Evolutionary conservation across 2,888 invertebrate species (phyloP).

Genomic region (Dicranocentrus wangi): DNA sequence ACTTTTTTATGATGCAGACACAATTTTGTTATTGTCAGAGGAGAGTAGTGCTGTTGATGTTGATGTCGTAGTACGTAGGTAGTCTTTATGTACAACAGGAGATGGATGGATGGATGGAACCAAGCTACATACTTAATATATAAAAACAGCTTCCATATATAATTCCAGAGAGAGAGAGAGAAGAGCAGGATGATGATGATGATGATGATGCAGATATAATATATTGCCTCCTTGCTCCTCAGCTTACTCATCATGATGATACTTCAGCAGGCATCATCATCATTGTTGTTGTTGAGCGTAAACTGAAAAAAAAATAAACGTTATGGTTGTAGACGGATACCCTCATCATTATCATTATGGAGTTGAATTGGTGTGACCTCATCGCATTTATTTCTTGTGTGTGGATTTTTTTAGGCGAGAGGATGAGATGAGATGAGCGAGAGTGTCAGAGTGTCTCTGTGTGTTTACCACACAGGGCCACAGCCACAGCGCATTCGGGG

Average conservation of each 20-base stretch:
- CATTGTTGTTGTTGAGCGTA: slow-evolving; percentile 44
- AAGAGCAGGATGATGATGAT: slow-evolving; percentile 7
- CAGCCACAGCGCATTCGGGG: too few species aligned
- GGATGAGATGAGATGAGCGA: background rate
- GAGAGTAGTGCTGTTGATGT: too few species aligned
- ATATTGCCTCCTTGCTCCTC: background rate
- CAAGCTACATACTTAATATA: too few species aligned
- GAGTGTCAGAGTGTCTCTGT: too few species aligned
- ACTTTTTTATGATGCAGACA: background rate
- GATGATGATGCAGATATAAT: slow-evolving; percentile 26
- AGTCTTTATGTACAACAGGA: too few species aligned
- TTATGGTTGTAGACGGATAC: slow-evolving; percentile 30
- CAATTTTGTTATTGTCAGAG: slow-evolving; percentile 21
- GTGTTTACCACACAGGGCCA: too few species aligned
- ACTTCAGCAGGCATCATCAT: slow-evolving; percentile 7
- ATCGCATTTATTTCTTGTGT: slow-evolving; percentile 46
- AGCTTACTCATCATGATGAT: background rate
- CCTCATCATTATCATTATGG: slow-evolving; percentile 56
- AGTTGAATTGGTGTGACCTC: slow-evolving; percentile 57
- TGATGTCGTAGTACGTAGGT: background rate
- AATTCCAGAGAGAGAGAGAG: background rate
- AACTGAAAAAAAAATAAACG: slow-evolving; percentile 22
- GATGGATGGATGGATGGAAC: background rate
- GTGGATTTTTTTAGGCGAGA: background rate
- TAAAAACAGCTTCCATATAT: slow-evolving; percentile 1